Conservation (phyloP, 92 coral and sea anemone species). For the Metridium senile region DNA sequence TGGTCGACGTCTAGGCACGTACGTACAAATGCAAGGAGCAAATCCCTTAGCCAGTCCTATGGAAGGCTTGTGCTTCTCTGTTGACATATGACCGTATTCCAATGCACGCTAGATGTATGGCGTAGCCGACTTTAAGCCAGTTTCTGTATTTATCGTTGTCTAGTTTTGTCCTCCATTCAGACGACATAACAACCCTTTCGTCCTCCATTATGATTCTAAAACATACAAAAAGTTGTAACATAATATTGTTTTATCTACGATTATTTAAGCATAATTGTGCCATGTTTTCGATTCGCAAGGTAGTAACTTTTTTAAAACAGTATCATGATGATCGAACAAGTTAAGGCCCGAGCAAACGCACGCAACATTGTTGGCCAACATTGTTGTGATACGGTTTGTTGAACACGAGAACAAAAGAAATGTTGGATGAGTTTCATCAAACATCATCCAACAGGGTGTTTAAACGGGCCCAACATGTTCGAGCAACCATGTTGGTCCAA, state of each 20-base stretch:
- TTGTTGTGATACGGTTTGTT: too few species aligned
- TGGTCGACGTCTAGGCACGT: constrained; percentile 36
- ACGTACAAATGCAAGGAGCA: constrained; percentile 50
- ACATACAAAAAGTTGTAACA: not conserved
- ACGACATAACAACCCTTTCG: not conserved
- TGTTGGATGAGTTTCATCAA: too few species aligned
- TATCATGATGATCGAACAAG: too few species aligned
- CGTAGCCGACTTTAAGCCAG: constrained; percentile 85
- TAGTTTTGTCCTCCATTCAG: constrained; percentile 27
- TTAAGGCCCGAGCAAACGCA: too few species aligned
- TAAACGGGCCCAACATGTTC: too few species aligned
- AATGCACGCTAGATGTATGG: constrained; percentile 47
- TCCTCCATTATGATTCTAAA: constrained; percentile 7
- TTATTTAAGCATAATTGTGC: too few species aligned
- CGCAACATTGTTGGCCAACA: too few species aligned
- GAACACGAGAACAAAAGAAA: too few species aligned
- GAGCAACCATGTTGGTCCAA: too few species aligned
- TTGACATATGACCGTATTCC: constrained; percentile 66
- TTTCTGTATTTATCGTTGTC: constrained; percentile 65
- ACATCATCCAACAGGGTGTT: too few species aligned
- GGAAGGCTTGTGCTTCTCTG: constrained; percentile 41
- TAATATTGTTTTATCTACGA: not conserved
- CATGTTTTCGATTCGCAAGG: too few species aligned
- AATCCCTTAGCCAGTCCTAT: constrained; percentile 22
- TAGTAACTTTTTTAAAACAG: too few species aligned